A percentile compares a stretch with the other conserved stretches of the same genome.
Conservation (phyloP, 1,140 invertebrate species). For the Cydia splendana region DNA sequence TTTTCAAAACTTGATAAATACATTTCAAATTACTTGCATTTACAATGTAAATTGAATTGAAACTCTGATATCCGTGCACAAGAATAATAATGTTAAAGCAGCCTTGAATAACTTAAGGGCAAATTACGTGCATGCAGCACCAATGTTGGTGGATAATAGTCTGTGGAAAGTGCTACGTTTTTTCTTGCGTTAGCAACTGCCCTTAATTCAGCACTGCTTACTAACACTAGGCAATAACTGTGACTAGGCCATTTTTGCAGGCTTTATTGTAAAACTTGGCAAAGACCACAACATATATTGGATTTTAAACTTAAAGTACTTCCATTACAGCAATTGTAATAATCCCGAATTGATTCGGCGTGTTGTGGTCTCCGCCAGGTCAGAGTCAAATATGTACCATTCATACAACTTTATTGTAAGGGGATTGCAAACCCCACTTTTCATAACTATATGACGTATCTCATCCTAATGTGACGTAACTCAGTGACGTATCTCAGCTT, state of each 20-base stretch:
- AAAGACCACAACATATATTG: neutral
- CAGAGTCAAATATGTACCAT: conserved; percentile 1
- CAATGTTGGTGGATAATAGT: neutral
- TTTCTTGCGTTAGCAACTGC: neutral
- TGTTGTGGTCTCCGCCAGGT: neutral
- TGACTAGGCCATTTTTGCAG: neutral
- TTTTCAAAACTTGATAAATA: too few relatives aligned
- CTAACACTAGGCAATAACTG: neutral
- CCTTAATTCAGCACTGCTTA: conserved; percentile 7
- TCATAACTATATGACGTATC: conserved; percentile 4
- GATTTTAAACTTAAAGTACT: neutral
- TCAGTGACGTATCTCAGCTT: neutral
- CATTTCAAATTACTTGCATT: neutral
- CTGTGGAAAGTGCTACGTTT: neutral
- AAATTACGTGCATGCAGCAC: neutral
- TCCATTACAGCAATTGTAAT: neutral
- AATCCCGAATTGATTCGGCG: neutral
- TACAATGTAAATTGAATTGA: neutral
- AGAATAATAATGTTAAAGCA: neutral
- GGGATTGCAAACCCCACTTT: conserved; percentile 5
- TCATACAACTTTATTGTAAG: conserved; percentile 31
- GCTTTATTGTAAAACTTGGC: neutral
- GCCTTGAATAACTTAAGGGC: neutral
- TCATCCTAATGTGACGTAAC: too few relatives aligned
- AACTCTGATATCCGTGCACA: neutral